Conservation (phyloP, 2,113 vertebrate genomes). For the Engystomops pustulosus region DNA sequence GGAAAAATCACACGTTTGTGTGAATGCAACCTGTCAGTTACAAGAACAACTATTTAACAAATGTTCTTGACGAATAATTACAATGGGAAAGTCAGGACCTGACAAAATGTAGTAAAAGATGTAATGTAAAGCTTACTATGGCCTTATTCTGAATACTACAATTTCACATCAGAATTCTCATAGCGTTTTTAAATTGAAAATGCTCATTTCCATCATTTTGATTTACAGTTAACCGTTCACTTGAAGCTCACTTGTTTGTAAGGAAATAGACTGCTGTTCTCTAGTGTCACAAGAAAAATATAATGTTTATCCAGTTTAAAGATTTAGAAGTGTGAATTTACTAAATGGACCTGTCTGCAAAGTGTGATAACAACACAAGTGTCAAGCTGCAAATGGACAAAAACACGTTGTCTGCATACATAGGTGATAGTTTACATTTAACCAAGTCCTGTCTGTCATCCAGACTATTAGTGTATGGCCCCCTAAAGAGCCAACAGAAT, state of each 20-base stretch:
- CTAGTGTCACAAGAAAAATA: background rate
- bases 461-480: background rate
- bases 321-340: background rate
- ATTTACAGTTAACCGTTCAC: background rate
- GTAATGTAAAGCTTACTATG: no score
- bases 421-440: no score
- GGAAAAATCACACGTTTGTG: no score
- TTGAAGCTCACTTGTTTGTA: background rate
- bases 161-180: no score
- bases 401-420: background rate
- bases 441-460: no score
- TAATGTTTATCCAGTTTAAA: background rate
- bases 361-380: background rate
- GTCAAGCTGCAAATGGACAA: slow-evolving; percentile 11
- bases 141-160: no score
- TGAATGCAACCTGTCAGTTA: no score
- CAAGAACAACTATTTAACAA: no score
- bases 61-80: no score
- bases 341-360: background rate
- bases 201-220: background rate
- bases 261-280: background rate
- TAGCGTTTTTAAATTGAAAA: no score
- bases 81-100: no score
- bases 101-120: no score
- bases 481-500: background rate